Evolutionary conservation across 2,113 vertebrate genomes (phyloP).

Genomic region (Camelus bactrianus): DNA sequence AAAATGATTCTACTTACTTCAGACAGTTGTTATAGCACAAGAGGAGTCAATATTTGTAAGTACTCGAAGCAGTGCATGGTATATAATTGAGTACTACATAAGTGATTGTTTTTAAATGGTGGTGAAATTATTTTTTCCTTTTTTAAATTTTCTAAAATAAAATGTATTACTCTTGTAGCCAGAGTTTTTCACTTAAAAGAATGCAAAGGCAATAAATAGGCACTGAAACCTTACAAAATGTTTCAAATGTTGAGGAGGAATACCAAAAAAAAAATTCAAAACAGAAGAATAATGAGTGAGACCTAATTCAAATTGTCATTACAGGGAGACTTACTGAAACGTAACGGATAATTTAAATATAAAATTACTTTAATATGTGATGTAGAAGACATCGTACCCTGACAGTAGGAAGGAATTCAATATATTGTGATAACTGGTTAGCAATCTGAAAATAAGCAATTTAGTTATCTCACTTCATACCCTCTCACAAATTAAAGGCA

Average conservation of each 20-base stretch:
- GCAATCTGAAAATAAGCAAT: slow-evolving; percentile 37
- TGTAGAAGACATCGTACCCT: background rate
- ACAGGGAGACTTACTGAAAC: background rate
- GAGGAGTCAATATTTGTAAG: background rate
- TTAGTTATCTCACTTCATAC: background rate
- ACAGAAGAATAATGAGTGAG: background rate
- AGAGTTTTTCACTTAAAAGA: slow-evolving; percentile 27
- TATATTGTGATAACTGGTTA: background rate
- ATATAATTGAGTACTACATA: background rate
- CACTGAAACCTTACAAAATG: slow-evolving; percentile 25
- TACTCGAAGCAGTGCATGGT: background rate
- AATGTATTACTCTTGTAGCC: background rate
- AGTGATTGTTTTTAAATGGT: background rate
- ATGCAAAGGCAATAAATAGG: background rate
- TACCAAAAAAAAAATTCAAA: slow-evolving; percentile 56
- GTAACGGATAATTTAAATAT: background rate
- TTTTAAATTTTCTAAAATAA: background rate
- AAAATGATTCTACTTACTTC: background rate
- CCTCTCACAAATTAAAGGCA: background rate
- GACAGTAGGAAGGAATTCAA: background rate
- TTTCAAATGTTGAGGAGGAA: background rate
- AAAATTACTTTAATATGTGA: slow-evolving; percentile 42
- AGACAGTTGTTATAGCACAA: background rate
- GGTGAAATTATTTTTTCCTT: background rate
- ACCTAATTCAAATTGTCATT: background rate